Conservation (phyloP, 2,888 invertebrate genomes). For the Hypercompe scribonia region DNA sequence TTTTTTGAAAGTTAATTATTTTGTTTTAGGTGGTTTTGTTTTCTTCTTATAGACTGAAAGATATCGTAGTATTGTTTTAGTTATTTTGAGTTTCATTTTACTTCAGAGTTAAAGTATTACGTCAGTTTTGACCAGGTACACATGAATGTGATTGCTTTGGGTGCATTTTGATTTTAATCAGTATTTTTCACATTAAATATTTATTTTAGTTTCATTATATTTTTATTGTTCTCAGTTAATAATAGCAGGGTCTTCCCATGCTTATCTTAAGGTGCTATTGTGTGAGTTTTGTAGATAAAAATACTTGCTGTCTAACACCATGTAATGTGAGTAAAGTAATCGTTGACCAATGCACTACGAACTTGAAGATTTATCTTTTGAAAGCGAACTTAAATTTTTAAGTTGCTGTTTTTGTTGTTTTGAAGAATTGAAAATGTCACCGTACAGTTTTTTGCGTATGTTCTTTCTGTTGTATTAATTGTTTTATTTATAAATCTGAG, state of each 20-base stretch:
- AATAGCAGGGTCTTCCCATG: constrained; percentile 7
- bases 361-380: not conserved
- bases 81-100: not conserved
- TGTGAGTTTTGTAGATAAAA: not conserved
- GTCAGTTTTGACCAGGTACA: not conserved
- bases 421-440: not conserved
- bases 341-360: not conserved
- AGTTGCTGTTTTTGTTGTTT: no score
- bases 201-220: constrained; percentile 7
- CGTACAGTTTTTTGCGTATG: not conserved
- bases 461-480: no score
- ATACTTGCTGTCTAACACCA: not conserved
- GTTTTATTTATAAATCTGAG: not conserved
- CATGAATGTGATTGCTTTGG: not conserved
- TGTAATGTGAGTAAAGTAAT: not conserved
- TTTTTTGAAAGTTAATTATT: no score
- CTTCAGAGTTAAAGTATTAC: not conserved
- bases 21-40: no score
- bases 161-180: constrained; percentile 8
- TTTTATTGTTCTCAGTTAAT: constrained; percentile 3
- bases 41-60: not conserved
- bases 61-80: not conserved
- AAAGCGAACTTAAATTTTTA: not conserved
- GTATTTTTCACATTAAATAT: constrained; percentile 15
- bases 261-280: constrained; percentile 1